Evolutionary conservation across 1,140 invertebrate genomes (phyloP).

Genomic region (Heliconius himera): DNA sequence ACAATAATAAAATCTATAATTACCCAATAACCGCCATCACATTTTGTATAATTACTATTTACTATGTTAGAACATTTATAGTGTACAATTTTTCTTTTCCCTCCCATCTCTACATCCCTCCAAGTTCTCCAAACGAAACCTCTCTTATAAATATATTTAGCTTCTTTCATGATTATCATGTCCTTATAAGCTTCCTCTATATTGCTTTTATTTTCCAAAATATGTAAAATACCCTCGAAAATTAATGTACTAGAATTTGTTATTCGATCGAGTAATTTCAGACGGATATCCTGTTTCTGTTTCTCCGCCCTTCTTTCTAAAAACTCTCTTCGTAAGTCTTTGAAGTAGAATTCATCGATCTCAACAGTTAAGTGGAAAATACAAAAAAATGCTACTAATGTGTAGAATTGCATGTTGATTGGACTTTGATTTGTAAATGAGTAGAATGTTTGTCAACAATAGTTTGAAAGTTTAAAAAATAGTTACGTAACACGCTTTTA

Average conservation of each 20-base stretch:
- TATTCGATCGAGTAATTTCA: slow-evolving; percentile 37
- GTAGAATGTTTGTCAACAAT: neutral
- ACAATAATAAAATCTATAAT: slow-evolving; percentile 16
- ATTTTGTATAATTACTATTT: slow-evolving; percentile 39
- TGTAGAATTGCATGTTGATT: neutral
- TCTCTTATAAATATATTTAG: slow-evolving; percentile 55
- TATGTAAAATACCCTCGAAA: slow-evolving; percentile 47
- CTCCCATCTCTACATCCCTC: slow-evolving; percentile 43
- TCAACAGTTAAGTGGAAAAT: neutral
- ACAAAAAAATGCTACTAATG: neutral
- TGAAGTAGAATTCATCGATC: neutral
- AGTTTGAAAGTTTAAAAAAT: neutral
- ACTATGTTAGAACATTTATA: slow-evolving; percentile 50
- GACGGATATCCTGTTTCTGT: slow-evolving; percentile 33
- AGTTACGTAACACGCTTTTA: neutral
- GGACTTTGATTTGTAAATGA: neutral
- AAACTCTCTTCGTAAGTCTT: slow-evolving; percentile 29
- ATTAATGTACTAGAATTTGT: slow-evolving; percentile 35
- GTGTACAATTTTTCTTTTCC: slow-evolving; percentile 27
- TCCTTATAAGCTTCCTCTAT: slow-evolving; percentile 52
- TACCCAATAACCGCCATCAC: slow-evolving; percentile 56
- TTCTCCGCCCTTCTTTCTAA: slow-evolving; percentile 36
- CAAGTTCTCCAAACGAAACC: slow-evolving; percentile 57
- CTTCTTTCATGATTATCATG: slow-evolving; percentile 50
- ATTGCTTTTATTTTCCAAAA: slow-evolving; percentile 31